Base-by-base conservation (phyloP, 2,888 invertebrate species). In the Dermolepida albohirtum region DNA sequence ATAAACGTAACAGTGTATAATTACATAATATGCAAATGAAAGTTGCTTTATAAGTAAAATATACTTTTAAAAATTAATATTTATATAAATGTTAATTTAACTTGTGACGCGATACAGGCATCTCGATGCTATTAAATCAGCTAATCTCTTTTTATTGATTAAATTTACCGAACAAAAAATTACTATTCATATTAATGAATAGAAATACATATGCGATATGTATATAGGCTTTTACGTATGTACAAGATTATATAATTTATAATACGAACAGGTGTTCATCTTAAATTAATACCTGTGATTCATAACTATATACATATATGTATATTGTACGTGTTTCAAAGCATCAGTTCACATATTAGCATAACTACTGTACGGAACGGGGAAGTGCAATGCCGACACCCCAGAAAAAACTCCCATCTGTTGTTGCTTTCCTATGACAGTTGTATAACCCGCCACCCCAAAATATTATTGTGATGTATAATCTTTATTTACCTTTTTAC, bases 271-370 rank as follows among this genome's bases (percentile, higher is more conserved):
- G 74, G 74, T 75, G 74, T 71, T 70, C 74, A 66, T 52, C 68
- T 70, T 66, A 71, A 70, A 74, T 71, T 74, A 72, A 73, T 74
- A 75, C 75, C 74, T 74, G 75, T 75, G 75, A 75, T 75, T 75
- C 75, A 75, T 74, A 75, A 74, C 70, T 72, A 34, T 34, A 34
- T 34, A 10, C 34, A 34, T 34, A 34, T 6, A 34, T 34, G 34
- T 34, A 34, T 34, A 34, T 34, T 34, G 8, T 34, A 6, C 10
- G 34, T 34, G 34, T 71, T 70, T 73, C 69, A 75, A 72, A 74
- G 74, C 73, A 72, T 73, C 73, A 72, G 73, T 75, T 73, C 73
- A 74, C 74, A 73, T 73, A 76, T 75, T 75, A 75, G 71, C 74
- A 76, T 75, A 75, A 70, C 64, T 63, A 67, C 34, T 34, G 67